Evolutionary conservation across 2,797 vertebrate genomes (phyloP), one percentile per base, ranked within the genome.

Genomic region (Mormyrus hasselquistii): DNA sequence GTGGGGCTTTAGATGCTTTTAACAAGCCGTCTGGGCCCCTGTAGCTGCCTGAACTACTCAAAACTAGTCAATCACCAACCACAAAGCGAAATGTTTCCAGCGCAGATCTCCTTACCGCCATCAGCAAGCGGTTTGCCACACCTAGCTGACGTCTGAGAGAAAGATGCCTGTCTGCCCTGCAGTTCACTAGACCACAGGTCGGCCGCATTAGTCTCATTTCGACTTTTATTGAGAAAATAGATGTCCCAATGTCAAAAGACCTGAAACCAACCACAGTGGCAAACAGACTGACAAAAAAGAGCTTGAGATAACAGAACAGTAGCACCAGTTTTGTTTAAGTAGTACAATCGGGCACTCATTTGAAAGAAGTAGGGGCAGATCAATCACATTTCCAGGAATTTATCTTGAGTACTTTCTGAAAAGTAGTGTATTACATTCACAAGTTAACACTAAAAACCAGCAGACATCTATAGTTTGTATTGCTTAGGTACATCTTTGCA

Each of bases 381-480:
- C 73, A 89, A 25, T 86, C 50, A 86, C 84, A 89, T 76, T 76
- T 49, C 52, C 52, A 53, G 62, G 29, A 62, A 89, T 87, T 89
- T 87, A 49, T 41, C 29, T 89, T 86, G 65, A 76, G 76, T 87
- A 22, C 34, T 53, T 50, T 34, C 59, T 19, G 69, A 86, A 89
- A 89, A 89, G 44, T 65, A 89, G 55, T 22, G 50, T 62, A 79
- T 85, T 85, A 89, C 88, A 89, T 89, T 89, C 88, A 52, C 69
- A 57, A 86, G 41, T 50, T 84, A 86, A 76, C 88, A 89, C 88
- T 69, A 53, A 85, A 79, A 88, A 89, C 41, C 49, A 87, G 50
- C 10, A 25, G 50, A 55, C 62, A 89, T 49, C 12, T 76, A 55
- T 76, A 55, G 29, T 85, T 52, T 52, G 84, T 69, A 87, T 86